A percentile compares a stretch with the other conserved stretches of the same genome.
These are phyloP conservation scores for Stictocephala bisonia DNA, from an alignment of 2,888 invertebrate genomes.

Conservation along the genomic window DNA sequence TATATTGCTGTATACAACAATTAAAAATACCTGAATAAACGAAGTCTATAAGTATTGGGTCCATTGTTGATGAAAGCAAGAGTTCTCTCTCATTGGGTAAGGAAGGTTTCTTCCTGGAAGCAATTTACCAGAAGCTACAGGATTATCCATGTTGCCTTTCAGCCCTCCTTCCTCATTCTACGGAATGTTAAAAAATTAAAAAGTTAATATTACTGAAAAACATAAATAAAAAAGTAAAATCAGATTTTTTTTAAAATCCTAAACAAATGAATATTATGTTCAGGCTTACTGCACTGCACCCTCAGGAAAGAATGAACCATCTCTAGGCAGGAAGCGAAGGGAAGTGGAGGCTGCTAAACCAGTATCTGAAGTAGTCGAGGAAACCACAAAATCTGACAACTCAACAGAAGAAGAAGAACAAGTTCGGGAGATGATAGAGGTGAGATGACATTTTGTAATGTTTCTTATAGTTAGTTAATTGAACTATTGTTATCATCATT, in stretches of 20 bases:
- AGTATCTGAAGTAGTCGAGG: constrained; percentile 2
- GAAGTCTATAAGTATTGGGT: too few relatives aligned
- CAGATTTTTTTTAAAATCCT: neutral
- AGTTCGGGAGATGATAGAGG: constrained; percentile 91
- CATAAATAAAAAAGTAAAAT: neutral
- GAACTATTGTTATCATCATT: neutral
- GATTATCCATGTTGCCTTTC: too few relatives aligned
- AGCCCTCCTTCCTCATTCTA: too few relatives aligned
- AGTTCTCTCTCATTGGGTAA: too few relatives aligned
- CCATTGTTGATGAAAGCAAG: too few relatives aligned
- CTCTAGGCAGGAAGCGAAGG: constrained; percentile 79
- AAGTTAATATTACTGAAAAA: neutral
- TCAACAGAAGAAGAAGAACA: constrained; percentile 72
- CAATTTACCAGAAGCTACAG: too few relatives aligned
- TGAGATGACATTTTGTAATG: too few relatives aligned
- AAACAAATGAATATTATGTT: neutral
- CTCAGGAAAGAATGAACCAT: constrained; percentile 83
- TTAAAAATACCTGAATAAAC: too few relatives aligned
- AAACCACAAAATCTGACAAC: constrained; percentile 9
- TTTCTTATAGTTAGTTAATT: neutral
- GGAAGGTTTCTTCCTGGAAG: too few relatives aligned
- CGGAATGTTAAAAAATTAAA: too few relatives aligned
- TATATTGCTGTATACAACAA: too few relatives aligned
- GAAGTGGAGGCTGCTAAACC: constrained; percentile 63
- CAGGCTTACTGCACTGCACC: constrained; percentile 86